Conservation (phyloP, 2,888 invertebrate species). For the Brachyptera putata region DNA sequence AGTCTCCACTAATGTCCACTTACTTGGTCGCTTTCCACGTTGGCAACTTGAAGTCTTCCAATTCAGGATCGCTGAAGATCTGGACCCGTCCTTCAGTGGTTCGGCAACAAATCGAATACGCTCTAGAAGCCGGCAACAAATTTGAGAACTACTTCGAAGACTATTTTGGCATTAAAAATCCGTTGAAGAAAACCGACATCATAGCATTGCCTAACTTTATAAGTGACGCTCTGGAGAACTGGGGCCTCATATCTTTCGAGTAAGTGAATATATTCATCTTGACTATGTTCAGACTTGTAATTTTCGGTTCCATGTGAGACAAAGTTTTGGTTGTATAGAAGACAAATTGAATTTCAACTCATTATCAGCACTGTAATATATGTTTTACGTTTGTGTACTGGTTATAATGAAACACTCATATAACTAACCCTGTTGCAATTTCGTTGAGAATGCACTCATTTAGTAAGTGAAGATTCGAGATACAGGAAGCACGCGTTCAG, state of each 20-base stretch:
- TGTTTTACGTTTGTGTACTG: too few relatives aligned
- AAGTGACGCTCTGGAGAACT: conserved; percentile 66
- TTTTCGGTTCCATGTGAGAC: too few relatives aligned
- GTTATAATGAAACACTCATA: too few relatives aligned
- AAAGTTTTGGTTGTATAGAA: too few relatives aligned
- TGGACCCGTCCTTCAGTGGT: conserved; percentile 45
- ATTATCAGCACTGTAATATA: too few relatives aligned
- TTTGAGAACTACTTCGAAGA: conserved; percentile 45
- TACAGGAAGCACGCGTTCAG: too few relatives aligned
- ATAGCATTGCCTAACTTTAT: conserved; percentile 68
- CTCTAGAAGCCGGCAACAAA: conserved; percentile 47
- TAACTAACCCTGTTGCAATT: too few relatives aligned
- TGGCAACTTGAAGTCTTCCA: conserved; percentile 6
- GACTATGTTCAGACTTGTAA: too few relatives aligned
- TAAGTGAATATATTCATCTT: conserved; percentile 37
- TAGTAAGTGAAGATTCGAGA: too few relatives aligned
- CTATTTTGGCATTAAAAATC: conserved; percentile 45
- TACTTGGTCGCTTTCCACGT: conserved; percentile 27
- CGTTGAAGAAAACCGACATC: conserved; percentile 63
- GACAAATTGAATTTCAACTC: too few relatives aligned
- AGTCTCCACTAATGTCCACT: conserved; percentile 68
- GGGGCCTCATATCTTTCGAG: conserved; percentile 59
- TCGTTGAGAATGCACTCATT: too few relatives aligned
- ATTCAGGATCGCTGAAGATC: conserved; percentile 34
- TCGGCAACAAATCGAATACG: conserved; percentile 45